phyloP scores from a whole-genome alignment of 2,888 invertebrate species.

The Mesorhabditis belari region DNA sequence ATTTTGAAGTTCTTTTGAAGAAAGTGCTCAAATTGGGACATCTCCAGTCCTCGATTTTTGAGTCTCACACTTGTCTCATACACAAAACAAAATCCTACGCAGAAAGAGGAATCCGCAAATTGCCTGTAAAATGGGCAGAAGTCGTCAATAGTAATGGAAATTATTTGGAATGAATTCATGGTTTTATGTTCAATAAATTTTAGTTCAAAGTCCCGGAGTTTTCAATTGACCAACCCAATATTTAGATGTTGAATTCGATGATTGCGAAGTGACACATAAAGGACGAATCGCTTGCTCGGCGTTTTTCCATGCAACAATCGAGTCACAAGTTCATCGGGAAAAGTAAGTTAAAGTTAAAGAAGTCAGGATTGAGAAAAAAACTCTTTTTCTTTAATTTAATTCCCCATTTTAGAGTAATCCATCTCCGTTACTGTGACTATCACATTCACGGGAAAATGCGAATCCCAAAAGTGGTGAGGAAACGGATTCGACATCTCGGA shows the following conservation, averaged over 20 bases:
- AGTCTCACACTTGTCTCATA: too few species aligned
- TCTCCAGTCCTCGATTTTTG: too few species aligned
- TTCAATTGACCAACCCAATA: background rate
- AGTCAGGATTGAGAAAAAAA: too few species aligned
- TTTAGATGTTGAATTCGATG: background rate
- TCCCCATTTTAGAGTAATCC: too few species aligned
- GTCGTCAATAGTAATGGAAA: too few species aligned
- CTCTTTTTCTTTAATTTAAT: too few species aligned
- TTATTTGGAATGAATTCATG: background rate
- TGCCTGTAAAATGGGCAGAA: too few species aligned
- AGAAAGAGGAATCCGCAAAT: too few species aligned
- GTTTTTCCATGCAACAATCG: background rate
- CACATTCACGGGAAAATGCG: background rate
- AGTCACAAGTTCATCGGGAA: background rate
- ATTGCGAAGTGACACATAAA: background rate
- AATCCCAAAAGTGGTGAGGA: background rate
- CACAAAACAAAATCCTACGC: too few species aligned
- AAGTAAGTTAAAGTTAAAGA: background rate
- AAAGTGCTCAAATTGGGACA: too few species aligned
- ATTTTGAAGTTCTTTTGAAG: too few species aligned
- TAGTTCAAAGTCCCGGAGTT: background rate
- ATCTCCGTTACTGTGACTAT: background rate
- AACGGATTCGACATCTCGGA: background rate
- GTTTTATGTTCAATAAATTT: background rate
- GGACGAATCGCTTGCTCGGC: background rate